Evolutionary conservation across 2,888 invertebrate species (phyloP).

Genomic region (Allolobophora icterica): DNA sequence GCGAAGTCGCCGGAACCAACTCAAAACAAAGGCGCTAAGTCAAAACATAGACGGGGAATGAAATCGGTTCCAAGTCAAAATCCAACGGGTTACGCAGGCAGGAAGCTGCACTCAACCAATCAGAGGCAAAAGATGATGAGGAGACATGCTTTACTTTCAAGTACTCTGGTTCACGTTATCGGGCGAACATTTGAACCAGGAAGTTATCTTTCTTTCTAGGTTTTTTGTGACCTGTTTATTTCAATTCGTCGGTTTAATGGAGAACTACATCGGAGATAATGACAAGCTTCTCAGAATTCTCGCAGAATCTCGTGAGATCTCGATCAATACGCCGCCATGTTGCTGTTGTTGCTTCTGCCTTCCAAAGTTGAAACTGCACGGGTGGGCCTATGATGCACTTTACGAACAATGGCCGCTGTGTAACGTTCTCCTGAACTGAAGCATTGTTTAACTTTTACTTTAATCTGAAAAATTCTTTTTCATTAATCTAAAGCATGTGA

Average conservation of each 20-base stretch:
- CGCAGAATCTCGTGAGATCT: neutral
- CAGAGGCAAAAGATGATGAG: neutral
- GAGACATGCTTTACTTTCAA: neutral
- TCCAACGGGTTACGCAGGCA: too few relatives aligned
- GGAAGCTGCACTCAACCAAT: too few relatives aligned
- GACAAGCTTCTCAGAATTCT: neutral
- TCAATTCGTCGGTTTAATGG: constrained; percentile 40
- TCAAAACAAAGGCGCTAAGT: too few relatives aligned
- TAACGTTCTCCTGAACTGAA: neutral
- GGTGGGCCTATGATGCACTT: neutral
- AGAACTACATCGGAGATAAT: constrained; percentile 36
- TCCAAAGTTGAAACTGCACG: constrained; percentile 13
- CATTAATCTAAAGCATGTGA: too few relatives aligned
- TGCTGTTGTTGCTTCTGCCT: constrained; percentile 45
- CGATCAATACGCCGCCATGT: constrained; percentile 34
- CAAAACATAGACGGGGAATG: too few relatives aligned
- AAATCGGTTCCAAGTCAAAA: too few relatives aligned
- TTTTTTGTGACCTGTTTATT: constrained; percentile 40
- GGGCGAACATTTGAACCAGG: neutral
- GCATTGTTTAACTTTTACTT: neutral
- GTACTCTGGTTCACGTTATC: neutral
- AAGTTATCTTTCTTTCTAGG: constrained; percentile 18
- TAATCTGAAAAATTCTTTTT: neutral
- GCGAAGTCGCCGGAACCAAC: too few relatives aligned
- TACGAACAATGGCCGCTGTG: neutral